Evolutionary conservation across 2,113 vertebrate genomes (phyloP).

Genomic region (Herpetotheres cachinnans): DNA sequence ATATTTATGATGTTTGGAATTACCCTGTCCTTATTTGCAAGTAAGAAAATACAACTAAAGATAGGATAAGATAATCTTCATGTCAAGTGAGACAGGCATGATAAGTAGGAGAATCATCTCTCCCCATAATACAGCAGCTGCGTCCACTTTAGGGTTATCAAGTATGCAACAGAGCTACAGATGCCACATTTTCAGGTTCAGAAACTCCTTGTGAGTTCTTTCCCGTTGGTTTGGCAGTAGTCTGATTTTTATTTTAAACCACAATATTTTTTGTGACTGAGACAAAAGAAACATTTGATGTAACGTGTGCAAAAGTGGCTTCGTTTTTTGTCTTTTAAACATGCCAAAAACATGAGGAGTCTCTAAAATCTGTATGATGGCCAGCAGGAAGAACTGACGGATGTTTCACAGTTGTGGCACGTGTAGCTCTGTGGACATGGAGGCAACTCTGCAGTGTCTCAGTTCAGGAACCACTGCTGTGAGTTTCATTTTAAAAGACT

Average conservation of each 20-base stretch:
- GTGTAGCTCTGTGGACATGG: neutral
- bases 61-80: neutral
- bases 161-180: neutral
- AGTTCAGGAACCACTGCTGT: neutral
- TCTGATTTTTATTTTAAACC: neutral
- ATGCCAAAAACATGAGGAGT: neutral
- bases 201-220: neutral
- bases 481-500: neutral
- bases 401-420: neutral
- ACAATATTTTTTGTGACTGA: neutral
- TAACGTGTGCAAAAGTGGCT: neutral
- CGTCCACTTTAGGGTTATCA: neutral
- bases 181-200: neutral
- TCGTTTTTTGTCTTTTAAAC: neutral
- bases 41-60: neutral
- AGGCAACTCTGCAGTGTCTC: neutral
- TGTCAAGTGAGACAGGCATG: too few relatives aligned
- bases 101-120: neutral
- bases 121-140: neutral
- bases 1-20: neutral
- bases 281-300: neutral
- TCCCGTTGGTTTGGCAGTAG: neutral
- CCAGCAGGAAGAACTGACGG: neutral
- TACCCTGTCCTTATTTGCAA: neutral
- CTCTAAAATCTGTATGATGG: neutral